These are phyloP conservation scores for Labia minor DNA, from an alignment of 2,888 invertebrate species.

Conservation along the genomic window DNA sequence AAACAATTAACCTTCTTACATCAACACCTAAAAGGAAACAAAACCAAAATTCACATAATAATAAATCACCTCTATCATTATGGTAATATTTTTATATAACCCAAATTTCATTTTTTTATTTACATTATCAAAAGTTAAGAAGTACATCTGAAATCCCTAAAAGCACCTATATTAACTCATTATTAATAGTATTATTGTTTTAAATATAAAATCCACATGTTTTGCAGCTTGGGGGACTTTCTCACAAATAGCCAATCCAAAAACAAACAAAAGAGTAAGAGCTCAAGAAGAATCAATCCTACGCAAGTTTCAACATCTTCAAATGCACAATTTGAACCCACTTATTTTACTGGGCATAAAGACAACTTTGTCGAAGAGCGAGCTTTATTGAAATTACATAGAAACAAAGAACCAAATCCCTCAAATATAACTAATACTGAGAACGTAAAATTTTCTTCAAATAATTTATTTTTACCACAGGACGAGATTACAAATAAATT, in stretches of 20 bases:
- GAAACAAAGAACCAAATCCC: background rate
- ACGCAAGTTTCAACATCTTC: background rate
- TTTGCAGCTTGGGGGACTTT: background rate
- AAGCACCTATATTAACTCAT: no score
- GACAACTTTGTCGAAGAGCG: constrained; percentile 3
- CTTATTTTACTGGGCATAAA: background rate
- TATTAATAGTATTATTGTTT: no score
- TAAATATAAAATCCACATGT: background rate
- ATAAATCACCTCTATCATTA: background rate
- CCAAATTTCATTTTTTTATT: background rate
- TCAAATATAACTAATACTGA: background rate
- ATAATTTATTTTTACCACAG: background rate
- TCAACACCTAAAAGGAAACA: background rate
- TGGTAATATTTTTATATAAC: background rate
- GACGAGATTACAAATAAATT: constrained; percentile 3
- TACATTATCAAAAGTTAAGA: no score
- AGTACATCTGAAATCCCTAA: no score
- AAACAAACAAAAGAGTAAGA: background rate
- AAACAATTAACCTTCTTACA: background rate
- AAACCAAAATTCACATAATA: background rate
- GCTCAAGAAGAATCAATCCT: background rate
- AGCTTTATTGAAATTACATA: constrained; percentile 15
- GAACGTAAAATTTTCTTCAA: background rate
- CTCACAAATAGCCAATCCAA: background rate
- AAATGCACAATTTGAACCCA: background rate